Evolutionary conservation across 2,797 vertebrate species (phyloP).

Genomic region (Ibycter americanus): DNA sequence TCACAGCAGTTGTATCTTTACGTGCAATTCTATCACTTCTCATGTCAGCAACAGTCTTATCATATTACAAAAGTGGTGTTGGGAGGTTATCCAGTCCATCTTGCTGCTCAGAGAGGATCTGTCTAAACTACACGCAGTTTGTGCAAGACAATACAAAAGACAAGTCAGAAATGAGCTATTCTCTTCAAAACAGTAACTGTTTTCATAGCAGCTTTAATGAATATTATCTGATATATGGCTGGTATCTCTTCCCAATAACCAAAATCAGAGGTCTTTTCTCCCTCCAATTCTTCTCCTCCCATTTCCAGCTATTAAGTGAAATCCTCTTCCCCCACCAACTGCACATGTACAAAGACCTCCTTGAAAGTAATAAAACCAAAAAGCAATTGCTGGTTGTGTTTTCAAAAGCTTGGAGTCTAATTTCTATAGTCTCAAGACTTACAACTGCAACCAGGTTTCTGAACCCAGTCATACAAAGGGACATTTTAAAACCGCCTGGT

Average conservation of each 20-base stretch:
- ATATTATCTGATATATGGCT: background rate
- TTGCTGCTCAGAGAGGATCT: background rate
- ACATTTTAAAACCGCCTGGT: background rate
- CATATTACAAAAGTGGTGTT: too few species aligned
- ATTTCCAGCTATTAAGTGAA: background rate
- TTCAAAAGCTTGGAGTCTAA: background rate
- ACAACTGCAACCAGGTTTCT: background rate
- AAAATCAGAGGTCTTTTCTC: background rate
- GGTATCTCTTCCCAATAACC: background rate
- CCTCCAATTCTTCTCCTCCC: too few species aligned
- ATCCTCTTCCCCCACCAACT: accelerated
- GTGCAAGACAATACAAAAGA: background rate
- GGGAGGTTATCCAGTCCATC: background rate
- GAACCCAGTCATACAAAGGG: background rate
- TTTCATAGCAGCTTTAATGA: background rate
- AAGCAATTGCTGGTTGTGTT: background rate
- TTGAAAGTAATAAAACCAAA: background rate
- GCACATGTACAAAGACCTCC: background rate
- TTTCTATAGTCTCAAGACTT: background rate
- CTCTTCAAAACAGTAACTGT: background rate
- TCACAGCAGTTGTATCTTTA: background rate
- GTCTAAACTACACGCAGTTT: background rate
- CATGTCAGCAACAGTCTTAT: background rate
- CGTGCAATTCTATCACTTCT: background rate
- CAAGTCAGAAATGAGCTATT: background rate